Evolutionary conservation across 1,140 invertebrate genomes (phyloP), one percentile per base, ranked within the genome.

Genomic region (Acyrthosiphon pisum): DNA sequence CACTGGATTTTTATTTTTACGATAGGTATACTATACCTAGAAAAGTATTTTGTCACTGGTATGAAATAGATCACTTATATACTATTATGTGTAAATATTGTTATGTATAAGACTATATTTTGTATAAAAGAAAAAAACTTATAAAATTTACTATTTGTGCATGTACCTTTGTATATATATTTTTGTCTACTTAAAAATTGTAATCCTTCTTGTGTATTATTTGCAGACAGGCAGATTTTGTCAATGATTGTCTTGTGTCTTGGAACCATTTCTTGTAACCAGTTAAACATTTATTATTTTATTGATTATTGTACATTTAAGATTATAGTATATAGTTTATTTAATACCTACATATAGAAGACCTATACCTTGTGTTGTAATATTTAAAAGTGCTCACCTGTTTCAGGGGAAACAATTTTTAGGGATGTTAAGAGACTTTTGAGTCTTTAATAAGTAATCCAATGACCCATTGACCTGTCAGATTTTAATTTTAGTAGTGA

Each of bases 121-220:
- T 89, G 18, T 89, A 89, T 50, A 89, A 50, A 89, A 89, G 11
- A 37, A 89, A 89, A 89, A 50, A n/a, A n/a, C 4, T 4, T 53
- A 30, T 48, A 46, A 37, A 37, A 35, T 83, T 83, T 84, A 26
- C 23, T 44, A 26, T 84, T 84, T n/a, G 14, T 83, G 76, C 18
- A 3, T 84, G 83, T 41, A 44, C 7, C 2, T 84, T 44, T 84
- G 9, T 84, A 44, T 84, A 84, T 26, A 83, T 37, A n/a, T n/a
- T n/a, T 76, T 53, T 76, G n/a, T 76, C 30, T 76, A 83, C 35
- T 37, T 35, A 81, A 37, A 20, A 81, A 35, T 37, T 83, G 22
- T 83, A 37, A 37, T 83, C 20, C 35, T 81, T 35, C 6, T 81
- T 83, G n/a, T 83, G 8, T 23, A 83, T 9, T 83, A 22, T 83